Evolutionary conservation across 2,797 vertebrate species (phyloP).

Genomic region (Champsocephalus gunnari): DNA sequence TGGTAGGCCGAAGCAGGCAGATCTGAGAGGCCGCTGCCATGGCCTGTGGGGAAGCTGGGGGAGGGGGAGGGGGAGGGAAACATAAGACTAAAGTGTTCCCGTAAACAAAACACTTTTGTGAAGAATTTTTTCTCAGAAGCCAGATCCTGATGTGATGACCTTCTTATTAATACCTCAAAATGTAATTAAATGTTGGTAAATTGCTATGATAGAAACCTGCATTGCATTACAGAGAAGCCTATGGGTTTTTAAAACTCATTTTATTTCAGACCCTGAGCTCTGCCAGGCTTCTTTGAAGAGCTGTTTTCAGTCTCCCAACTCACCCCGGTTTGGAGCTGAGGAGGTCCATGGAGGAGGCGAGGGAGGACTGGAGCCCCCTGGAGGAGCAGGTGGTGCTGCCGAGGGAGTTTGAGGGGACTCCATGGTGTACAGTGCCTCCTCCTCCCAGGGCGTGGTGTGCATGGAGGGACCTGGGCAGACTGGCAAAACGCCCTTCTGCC

Average conservation of each 20-base stretch:
- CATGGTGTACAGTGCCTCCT: slow-evolving; percentile 53
- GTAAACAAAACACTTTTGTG: neutral
- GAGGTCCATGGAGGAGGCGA: slow-evolving; percentile 95
- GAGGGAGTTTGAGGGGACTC: slow-evolving; percentile 81
- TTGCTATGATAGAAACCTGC: neutral
- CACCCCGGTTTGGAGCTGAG: slow-evolving; percentile 87
- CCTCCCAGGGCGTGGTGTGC: slow-evolving; percentile 75
- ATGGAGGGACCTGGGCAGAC: slow-evolving; percentile 90
- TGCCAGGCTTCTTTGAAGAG: neutral
- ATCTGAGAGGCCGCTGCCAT: slow-evolving; percentile 62
- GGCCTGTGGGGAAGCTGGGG: slow-evolving; percentile 53
- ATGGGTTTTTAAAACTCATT: no score
- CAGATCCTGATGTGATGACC: neutral
- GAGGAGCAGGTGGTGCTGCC: slow-evolving; percentile 52
- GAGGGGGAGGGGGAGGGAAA: neutral
- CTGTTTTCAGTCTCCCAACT: slow-evolving; percentile 16
- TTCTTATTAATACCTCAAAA: neutral
- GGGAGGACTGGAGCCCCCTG: slow-evolving; percentile 85
- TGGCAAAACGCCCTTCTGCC: slow-evolving; percentile 95
- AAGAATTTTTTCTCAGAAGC: neutral
- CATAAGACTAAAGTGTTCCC: neutral
- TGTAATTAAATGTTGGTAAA: neutral
- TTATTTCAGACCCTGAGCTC: neutral
- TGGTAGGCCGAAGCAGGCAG: slow-evolving; percentile 82
- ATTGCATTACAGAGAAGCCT: neutral